These are phyloP conservation scores for Myopa tessellatipennis DNA, from an alignment of 2,888 invertebrate species.

Conservation along the genomic window DNA sequence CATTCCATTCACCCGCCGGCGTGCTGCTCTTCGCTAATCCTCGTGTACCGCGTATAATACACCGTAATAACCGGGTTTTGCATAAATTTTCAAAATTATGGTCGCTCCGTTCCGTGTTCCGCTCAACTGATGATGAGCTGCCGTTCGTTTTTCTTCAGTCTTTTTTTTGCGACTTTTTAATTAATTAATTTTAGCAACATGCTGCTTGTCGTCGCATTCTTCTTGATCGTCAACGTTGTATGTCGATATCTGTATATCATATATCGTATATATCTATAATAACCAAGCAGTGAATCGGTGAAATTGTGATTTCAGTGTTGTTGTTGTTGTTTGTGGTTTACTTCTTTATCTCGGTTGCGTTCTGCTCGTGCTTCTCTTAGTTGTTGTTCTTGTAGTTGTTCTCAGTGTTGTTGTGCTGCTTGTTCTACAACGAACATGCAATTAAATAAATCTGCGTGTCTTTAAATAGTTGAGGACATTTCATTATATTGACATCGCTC, in stretches of 20 bases:
- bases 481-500: not conserved
- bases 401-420: not conserved
- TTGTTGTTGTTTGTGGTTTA: too few species aligned
- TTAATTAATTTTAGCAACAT: slow-evolving; percentile 36
- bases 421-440: slow-evolving; percentile 38
- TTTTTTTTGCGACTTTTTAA: slow-evolving; percentile 21
- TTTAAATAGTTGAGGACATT: slow-evolving; percentile 47
- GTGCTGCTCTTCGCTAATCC: not conserved
- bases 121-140: not conserved
- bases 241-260: not conserved
- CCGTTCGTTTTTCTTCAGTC: not conserved
- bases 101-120: not conserved
- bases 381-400: not conserved
- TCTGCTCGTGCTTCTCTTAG: not conserved
- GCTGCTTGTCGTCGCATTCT: slow-evolving; percentile 56
- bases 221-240: slow-evolving; percentile 47
- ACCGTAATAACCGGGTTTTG: slow-evolving; percentile 2
- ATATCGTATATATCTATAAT: not conserved
- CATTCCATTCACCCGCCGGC: not conserved
- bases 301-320: not conserved
- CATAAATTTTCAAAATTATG: slow-evolving; percentile 13
- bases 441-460: slow-evolving; percentile 61
- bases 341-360: too few species aligned
- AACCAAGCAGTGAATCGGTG: not conserved
- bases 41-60: not conserved